A percentile compares a stretch with the other conserved stretches of the same genome.
Evolutionary conservation across 1,140 invertebrate species (phyloP).

Genomic region (Zaprionus ornatus): DNA sequence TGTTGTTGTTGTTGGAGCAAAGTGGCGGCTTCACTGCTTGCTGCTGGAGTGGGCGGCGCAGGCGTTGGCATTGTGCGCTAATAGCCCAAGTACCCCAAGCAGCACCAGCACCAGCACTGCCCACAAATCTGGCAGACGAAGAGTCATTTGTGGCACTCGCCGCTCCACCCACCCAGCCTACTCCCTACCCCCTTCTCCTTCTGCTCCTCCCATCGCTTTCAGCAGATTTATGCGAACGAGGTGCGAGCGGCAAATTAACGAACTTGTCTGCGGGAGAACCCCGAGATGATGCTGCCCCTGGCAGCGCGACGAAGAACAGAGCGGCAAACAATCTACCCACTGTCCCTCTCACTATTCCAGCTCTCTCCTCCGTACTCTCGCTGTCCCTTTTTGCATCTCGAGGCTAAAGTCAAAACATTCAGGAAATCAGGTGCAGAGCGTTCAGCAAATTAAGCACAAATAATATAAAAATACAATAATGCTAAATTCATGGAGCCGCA

Average conservation of each 20-base stretch:
- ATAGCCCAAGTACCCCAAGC: conserved; percentile 54
- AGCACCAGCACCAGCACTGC: conserved; percentile 29
- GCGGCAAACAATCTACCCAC: not conserved
- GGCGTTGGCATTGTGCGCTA: conserved; percentile 57
- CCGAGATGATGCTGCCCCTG: conserved; percentile 18
- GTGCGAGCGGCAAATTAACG: conserved; percentile 76
- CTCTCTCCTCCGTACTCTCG: not conserved
- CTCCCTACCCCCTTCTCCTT: not conserved
- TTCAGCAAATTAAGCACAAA: conserved; percentile 72
- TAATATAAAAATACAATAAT: conserved; percentile 77
- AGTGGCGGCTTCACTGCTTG: conserved; percentile 8
- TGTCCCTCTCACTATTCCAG: not conserved
- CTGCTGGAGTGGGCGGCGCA: conserved; percentile 32
- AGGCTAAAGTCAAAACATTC: conserved; percentile 51
- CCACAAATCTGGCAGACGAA: conserved; percentile 39
- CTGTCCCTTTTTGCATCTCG: not conserved
- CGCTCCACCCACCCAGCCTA: conserved; percentile 2
- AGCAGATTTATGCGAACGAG: conserved; percentile 52
- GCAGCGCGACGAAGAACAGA: conserved; percentile 9
- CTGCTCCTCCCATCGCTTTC: conserved; percentile 17
- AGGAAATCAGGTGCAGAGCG: conserved; percentile 67
- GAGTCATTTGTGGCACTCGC: conserved; percentile 53
- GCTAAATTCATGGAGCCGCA: conserved; percentile 53
- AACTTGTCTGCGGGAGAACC: conserved; percentile 54
- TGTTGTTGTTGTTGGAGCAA: conserved; percentile 10